These are phyloP conservation scores for Neuroscelio doddi DNA, from an alignment of 2,888 invertebrate genomes.

Conservation along the genomic window DNA sequence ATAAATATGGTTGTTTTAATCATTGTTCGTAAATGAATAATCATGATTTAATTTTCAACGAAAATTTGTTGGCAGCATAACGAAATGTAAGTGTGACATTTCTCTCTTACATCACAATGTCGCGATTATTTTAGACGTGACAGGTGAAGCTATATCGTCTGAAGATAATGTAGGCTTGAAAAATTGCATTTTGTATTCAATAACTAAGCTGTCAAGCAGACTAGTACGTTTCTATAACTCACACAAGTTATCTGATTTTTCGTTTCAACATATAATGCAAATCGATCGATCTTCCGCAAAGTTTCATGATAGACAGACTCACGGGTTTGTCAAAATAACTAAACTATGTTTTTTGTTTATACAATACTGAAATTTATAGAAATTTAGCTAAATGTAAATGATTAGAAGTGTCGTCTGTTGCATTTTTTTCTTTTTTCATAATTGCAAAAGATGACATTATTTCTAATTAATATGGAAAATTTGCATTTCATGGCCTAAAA, in stretches of 20 bases:
- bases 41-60: too few species aligned
- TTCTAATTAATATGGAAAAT: too few species aligned
- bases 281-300: conserved; percentile 50
- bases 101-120: not conserved
- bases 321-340: conserved; percentile 17
- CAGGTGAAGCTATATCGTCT: conserved; percentile 9
- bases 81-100: too few species aligned
- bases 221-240: conserved; percentile 56
- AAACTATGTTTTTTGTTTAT: conserved; percentile 12
- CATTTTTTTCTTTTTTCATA: too few species aligned
- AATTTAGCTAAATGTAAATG: not conserved
- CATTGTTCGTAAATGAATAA: too few species aligned
- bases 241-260: conserved; percentile 33
- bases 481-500: too few species aligned
- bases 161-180: conserved; percentile 50
- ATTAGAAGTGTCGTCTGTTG: too few species aligned
- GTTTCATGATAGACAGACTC: conserved; percentile 23
- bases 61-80: too few species aligned
- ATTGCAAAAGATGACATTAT: too few species aligned
- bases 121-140: conserved; percentile 11
- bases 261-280: conserved; percentile 19
- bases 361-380: too few species aligned
- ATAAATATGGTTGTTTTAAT: too few species aligned
- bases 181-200: conserved; percentile 65
- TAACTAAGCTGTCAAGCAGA: conserved; percentile 62